Evolutionary conservation across 2,888 invertebrate genomes (phyloP).

Genomic region (Lathronympha strigana): DNA sequence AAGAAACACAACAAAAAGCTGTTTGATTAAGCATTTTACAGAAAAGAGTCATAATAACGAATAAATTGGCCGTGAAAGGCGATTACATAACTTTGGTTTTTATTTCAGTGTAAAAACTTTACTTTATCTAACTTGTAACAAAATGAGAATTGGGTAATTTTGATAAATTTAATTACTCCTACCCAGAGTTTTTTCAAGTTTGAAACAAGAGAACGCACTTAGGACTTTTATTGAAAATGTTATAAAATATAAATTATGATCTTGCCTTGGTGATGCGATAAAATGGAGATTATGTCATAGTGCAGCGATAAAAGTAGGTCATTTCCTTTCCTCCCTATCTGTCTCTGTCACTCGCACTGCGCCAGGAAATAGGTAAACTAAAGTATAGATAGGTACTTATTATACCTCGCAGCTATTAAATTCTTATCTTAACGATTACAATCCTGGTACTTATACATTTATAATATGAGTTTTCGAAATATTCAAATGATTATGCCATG

Average conservation of each 20-base stretch:
- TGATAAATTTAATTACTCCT: conserved; percentile 30
- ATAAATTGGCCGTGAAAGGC: conserved; percentile 19
- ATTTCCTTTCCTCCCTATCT: background rate
- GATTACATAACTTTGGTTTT: conserved; percentile 27
- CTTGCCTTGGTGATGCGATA: background rate
- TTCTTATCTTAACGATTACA: too few species aligned
- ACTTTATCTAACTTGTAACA: conserved; percentile 10
- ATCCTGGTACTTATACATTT: too few species aligned
- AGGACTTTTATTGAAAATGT: conserved; percentile 27
- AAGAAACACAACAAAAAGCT: background rate
- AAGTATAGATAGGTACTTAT: too few species aligned
- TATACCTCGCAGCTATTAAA: too few species aligned
- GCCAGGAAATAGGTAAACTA: background rate
- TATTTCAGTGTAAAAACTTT: conserved; percentile 26
- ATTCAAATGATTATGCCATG: too few species aligned
- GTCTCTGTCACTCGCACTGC: background rate
- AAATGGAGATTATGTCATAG: background rate
- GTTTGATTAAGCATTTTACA: conserved; percentile 1
- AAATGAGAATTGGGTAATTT: conserved; percentile 35
- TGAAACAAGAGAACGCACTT: conserved; percentile 27
- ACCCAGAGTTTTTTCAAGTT: conserved; percentile 25
- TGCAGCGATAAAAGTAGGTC: background rate
- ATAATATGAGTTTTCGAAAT: too few species aligned
- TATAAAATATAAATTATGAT: conserved; percentile 14
- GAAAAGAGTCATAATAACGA: background rate